Evolutionary conservation across 92 coral and sea anemone genomes (phyloP), one percentile per base, ranked within the genome.

Genomic region (Parazoanthus darwini): DNA sequence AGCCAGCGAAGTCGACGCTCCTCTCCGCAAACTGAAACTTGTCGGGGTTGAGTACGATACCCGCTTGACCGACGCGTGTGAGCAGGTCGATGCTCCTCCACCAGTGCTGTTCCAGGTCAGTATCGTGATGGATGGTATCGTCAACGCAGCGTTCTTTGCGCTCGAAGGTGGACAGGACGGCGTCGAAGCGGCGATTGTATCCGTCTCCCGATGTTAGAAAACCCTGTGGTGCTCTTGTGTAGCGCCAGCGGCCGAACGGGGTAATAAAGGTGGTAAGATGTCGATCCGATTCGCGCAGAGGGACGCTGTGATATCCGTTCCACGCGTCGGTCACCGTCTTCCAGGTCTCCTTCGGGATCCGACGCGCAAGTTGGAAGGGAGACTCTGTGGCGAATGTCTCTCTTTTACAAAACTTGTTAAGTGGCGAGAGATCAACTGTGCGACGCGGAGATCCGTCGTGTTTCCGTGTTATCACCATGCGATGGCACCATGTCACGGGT

Each of bases 31-130:
- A 94, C 88, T 94, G 97, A 79, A 92, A 89, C 56, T 92, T 89
- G 67, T 91, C 89, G 0, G 92, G 94, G 89, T 89, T 92, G 16
- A 92, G 91, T 58, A 94, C 97, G n/a, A 94, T 92, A 65, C 93
- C 97, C 0, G 94, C 89, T 90, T 91, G 97, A 70, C 97, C 95
- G 2, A 92, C 77, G 38, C 92, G 94, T 1, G 94, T 94, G 66
- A 94, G 97, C 48, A 94, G 58, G 92, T 92, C 88, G 74, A 94
- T 94, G 37, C 95, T 94, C 11, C 93, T 70, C 94, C 96, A 90
- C 97, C 95, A 94, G 88, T 94, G 98, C 81, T 94, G 90, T 46
- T 93, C 92, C 3, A 94, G 93, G 86, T 91, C 93, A 2, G 80
- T 18, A 89, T 94, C 94, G 44, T 92, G 89, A 88, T 91, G 97